Base-by-base conservation (phyloP, 2,888 invertebrate genomes). In the Eilema caniola region DNA sequence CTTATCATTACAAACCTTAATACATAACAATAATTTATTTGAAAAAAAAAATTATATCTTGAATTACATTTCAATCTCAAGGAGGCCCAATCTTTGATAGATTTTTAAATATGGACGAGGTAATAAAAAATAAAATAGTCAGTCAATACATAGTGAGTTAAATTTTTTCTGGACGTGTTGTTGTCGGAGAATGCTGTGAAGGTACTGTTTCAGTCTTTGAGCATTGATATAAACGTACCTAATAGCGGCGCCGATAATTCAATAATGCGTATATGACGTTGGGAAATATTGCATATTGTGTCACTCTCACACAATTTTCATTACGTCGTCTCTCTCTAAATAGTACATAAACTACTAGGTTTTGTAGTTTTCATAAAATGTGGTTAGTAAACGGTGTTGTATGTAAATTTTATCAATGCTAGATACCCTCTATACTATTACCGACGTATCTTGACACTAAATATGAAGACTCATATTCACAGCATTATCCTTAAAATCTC, bases 41-140 rank as follows among this genome's bases (percentile, higher is more conserved):
- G 41, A 41, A 67, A 62, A 59, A 70, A 28, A 64, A 53, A 56
- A 53, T 59, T 70, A 69, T 67, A 70, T 65, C 62, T 63, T 59
- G 61, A 72, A 57, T 25, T 75, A 61, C 75, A 61, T 69, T 66
- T 66, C 62, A 67, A 72, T 67, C 70, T 67, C 47, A 61, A 69
- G 56, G 65, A 59, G 63, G 65, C 67, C 33, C 33, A 69, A 73
- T 70, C 66, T 28, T 72, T 72, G 37, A 41, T 60, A 67, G 59
- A 33, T 72, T 71, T 73, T 72, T 70, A 71, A 73, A 71, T 82
- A 72, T 67, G 70, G 73, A 74, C 66, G 73, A 80, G 72, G 71
- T 76, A 77, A 66, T 68, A 24, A 65, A 75, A 77, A 74, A 67
- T 66, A 77, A 69, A 69, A 74, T 69, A 69, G 53, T 61, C 64